Evolutionary conservation across 2,797 vertebrate genomes (phyloP).

Genomic region (Amblyopsis hoosieri): DNA sequence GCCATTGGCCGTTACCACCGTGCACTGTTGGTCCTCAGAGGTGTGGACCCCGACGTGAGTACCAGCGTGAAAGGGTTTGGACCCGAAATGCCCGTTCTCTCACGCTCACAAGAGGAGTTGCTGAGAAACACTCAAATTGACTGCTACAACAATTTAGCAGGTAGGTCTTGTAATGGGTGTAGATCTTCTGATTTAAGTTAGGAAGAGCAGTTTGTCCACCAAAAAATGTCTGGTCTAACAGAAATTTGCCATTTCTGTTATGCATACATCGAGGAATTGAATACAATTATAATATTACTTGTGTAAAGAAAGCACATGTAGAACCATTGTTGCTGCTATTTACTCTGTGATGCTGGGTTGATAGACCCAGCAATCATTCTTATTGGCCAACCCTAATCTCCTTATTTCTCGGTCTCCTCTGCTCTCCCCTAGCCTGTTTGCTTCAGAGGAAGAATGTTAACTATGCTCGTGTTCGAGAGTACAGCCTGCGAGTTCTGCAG

Average conservation of each 20-base stretch:
- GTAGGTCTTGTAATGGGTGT: slow-evolving; percentile 60
- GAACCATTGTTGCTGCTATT: background rate
- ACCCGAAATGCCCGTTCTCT: slow-evolving; percentile 67
- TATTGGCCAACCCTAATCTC: background rate
- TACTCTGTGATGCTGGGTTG: background rate
- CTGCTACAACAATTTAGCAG: slow-evolving; percentile 92
- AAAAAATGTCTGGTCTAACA: too few species aligned
- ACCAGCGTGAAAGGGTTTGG: slow-evolving; percentile 77
- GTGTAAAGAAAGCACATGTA: background rate
- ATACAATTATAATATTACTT: too few species aligned
- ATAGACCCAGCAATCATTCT: background rate
- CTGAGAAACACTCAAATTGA: slow-evolving; percentile 84
- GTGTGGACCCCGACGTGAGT: slow-evolving; percentile 80
- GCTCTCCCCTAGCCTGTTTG: slow-evolving; percentile 81
- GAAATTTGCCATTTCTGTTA: too few species aligned
- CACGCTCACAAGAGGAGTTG: slow-evolving; percentile 73
- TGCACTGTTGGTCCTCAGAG: slow-evolving; percentile 84
- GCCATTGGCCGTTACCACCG: slow-evolving; percentile 88
- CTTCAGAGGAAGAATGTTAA: slow-evolving; percentile 84
- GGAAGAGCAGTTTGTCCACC: too few species aligned
- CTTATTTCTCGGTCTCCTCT: slow-evolving; percentile 23
- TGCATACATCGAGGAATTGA: too few species aligned
- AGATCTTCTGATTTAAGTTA: too few species aligned
- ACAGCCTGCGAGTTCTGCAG: slow-evolving; percentile 84
- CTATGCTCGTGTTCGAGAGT: slow-evolving; percentile 84